These are phyloP conservation scores for Zhengitettix transpicula DNA, from an alignment of 2,888 invertebrate species.

Conservation along the genomic window DNA sequence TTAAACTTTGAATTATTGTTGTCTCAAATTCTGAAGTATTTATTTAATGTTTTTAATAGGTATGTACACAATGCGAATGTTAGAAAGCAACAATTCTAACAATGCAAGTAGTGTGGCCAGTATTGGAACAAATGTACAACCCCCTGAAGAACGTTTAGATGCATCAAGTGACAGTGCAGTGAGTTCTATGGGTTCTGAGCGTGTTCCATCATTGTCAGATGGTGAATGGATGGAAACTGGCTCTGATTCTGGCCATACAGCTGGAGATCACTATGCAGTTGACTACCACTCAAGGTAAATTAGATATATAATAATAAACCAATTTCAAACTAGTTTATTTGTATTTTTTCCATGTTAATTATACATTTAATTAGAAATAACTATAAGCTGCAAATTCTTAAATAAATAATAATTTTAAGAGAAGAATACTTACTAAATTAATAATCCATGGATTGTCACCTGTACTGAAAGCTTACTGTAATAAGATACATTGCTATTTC, in stretches of 20 bases:
- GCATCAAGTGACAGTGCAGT: constrained; percentile 83
- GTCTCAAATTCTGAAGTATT: too few species aligned
- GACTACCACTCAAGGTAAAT: constrained; percentile 42
- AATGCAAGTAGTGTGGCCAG: constrained; percentile 13
- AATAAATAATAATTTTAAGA: too few species aligned
- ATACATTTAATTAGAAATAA: too few species aligned
- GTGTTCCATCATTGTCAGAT: constrained; percentile 74
- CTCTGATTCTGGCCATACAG: constrained; percentile 57
- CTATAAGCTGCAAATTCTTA: too few species aligned
- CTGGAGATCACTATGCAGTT: constrained; percentile 46
- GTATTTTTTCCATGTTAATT: neutral
- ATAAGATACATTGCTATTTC: too few species aligned
- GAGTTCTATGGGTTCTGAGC: constrained; percentile 82
- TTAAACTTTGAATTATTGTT: too few species aligned
- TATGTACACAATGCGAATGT: constrained; percentile 76
- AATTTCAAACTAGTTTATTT: neutral
- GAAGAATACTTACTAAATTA: too few species aligned
- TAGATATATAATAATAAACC: too few species aligned
- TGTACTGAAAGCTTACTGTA: too few species aligned
- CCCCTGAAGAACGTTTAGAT: constrained; percentile 33
- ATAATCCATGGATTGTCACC: too few species aligned
- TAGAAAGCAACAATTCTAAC: constrained; percentile 37
- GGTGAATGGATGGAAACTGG: constrained; percentile 82
- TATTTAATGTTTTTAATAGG: constrained; percentile 30
- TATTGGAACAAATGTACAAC: neutral